Percentiles rank a stretch among this genome's conserved stretches.
These are phyloP conservation scores for Yponomeuta sedellus DNA, from an alignment of 2,888 invertebrate species.

Conservation along the genomic window DNA sequence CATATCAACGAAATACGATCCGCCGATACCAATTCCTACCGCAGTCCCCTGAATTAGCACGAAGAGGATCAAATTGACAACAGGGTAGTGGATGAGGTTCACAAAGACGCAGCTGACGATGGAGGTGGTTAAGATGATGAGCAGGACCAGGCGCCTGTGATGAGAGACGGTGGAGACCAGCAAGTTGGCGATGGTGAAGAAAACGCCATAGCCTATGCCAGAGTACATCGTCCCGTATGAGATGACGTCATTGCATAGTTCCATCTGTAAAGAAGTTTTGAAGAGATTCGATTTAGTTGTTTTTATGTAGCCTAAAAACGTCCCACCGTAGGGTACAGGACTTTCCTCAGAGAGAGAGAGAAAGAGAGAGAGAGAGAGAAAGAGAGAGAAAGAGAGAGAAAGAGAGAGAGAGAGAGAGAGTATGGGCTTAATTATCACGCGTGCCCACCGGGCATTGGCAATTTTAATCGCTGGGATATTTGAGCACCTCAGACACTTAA, in stretches of 20 bases:
- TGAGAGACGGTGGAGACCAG: conserved; percentile 51
- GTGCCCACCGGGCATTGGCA: too few species aligned
- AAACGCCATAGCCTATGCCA: conserved; percentile 76
- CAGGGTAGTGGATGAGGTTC: conserved; percentile 45
- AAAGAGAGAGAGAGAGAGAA: too few species aligned
- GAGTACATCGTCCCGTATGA: conserved; percentile 75
- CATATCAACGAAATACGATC: conserved; percentile 45
- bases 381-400: too few species aligned
- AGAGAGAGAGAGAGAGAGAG: too few species aligned
- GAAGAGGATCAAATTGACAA: conserved; percentile 41
- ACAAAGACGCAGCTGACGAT: conserved; percentile 71
- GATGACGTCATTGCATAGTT: conserved; percentile 58
- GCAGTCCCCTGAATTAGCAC: conserved; percentile 37
- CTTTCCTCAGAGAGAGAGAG: too few species aligned
- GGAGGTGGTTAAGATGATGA: conserved; percentile 57
- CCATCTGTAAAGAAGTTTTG: conserved; percentile 29
- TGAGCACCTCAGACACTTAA: too few species aligned
- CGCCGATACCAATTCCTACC: conserved; percentile 39
- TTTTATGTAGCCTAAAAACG: too few species aligned
- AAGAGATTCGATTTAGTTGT: too few species aligned
- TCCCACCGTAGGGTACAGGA: too few species aligned
- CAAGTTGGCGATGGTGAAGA: conserved; percentile 73
- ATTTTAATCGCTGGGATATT: too few species aligned
- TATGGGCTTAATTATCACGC: too few species aligned
- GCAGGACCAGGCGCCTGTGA: conserved; percentile 65